phyloP scores from a whole-genome alignment of 2,888 invertebrate species.

The Shargacucullia verbasci region DNA sequence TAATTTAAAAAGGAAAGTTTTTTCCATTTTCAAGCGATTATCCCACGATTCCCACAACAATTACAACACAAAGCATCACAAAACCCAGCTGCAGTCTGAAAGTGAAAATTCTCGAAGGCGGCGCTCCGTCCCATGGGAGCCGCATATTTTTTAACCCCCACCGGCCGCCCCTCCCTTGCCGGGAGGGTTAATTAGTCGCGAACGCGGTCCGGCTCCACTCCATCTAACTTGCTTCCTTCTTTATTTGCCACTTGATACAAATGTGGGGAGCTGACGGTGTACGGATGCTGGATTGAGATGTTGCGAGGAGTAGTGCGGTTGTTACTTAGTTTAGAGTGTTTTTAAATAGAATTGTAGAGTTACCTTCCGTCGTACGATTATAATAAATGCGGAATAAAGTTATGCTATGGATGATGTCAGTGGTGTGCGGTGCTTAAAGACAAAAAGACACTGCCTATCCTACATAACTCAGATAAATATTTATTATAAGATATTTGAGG shows the following conservation, averaged over 20 bases:
- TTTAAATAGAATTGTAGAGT: too few relatives aligned
- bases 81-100: slow-evolving; percentile 54
- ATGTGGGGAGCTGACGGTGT: slow-evolving; percentile 68
- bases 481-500: too few relatives aligned
- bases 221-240: slow-evolving; percentile 88
- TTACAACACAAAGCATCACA: slow-evolving; percentile 34
- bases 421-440: too few relatives aligned
- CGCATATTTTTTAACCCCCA: slow-evolving; percentile 81
- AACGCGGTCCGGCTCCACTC: slow-evolving; percentile 85
- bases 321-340: slow-evolving; percentile 2
- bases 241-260: slow-evolving; percentile 88
- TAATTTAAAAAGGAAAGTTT: too few relatives aligned
- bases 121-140: slow-evolving; percentile 74
- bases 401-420: too few relatives aligned
- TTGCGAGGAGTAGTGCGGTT: slow-evolving; percentile 9
- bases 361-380: too few relatives aligned
- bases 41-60: slow-evolving; percentile 10
- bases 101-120: slow-evolving; percentile 72
- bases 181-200: slow-evolving; percentile 88
- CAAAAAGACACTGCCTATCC: too few relatives aligned
- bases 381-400: too few relatives aligned
- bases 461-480: too few relatives aligned
- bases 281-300: slow-evolving; percentile 40
- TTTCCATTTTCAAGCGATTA: too few relatives aligned
- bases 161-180: slow-evolving; percentile 58